Evolutionary conservation across 2,797 vertebrate genomes (phyloP), one percentile per base, ranked within the genome.

Genomic region (Poeciliopsis gracilis): DNA sequence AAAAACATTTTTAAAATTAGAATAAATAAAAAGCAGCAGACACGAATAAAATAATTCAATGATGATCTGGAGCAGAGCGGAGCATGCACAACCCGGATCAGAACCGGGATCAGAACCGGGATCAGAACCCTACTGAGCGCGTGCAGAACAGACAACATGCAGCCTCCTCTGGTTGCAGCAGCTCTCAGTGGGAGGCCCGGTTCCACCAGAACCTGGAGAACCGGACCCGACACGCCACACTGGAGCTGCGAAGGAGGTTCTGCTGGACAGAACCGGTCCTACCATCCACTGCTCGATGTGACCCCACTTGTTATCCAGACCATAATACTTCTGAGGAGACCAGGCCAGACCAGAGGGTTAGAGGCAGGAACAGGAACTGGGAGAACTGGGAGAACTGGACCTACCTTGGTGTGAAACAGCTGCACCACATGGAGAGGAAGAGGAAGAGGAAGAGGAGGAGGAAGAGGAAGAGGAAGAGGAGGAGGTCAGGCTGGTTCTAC

Each of bases 281-380:
- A 99, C 98, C 98, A 99, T 99, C 98, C 98, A 99, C 84, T 97
- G 97, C 85, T 99, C 97, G 96, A 99, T 99, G 95, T 97, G 97
- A 78, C 97, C 97, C 97, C 97, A 98, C 86, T 98, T 99, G 94
- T 95, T 95, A 88, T 98, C 97, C 97, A 97, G 95, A 94, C 97
- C 97, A 95, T 97, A 97, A 95, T 97, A 98, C 93, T 96, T 98
- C 98, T 99, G 96, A 2, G 90, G 91, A 87, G 85, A 53, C 38
- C 75, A 71, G 53, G 25, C 38, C 75, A 71, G 38, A 53, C 16
- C 51, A 74, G 23, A 57, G 30, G 12, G 38, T 59, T 74, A 74
- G 38, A 74, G 30, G 73, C 18, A 67, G 41, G 3, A 9, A 30
- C 53, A 28, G 6, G 49, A n/a, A 45, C 67, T 81, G 18, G 13